phyloP scores from a whole-genome alignment of 2,888 invertebrate species.

The Agelastica alni region DNA sequence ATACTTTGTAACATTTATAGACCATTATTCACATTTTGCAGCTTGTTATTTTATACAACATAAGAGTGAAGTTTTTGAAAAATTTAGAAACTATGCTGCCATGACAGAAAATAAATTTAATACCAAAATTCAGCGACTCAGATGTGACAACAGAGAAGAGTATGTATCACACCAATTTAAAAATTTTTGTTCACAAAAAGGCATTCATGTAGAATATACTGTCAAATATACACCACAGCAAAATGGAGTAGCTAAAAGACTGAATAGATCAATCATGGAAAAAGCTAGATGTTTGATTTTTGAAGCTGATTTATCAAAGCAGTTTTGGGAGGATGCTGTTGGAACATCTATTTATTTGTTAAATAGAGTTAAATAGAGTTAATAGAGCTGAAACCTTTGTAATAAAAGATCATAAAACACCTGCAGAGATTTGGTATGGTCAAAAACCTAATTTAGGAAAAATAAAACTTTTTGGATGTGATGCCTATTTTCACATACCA shows the following conservation, averaged over 20 bases:
- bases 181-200: constrained; percentile 28
- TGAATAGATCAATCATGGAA: constrained; percentile 28
- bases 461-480: neutral
- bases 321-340: neutral
- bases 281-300: constrained; percentile 30
- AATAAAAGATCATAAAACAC: neutral
- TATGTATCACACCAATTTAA: constrained; percentile 20
- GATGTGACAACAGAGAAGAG: constrained; percentile 32
- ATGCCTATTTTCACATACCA: neutral
- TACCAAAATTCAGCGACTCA: constrained; percentile 12
- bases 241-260: constrained; percentile 30
- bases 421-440: neutral
- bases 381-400: neutral
- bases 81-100: constrained; percentile 18
- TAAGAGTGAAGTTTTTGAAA: constrained; percentile 23
- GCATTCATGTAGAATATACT: constrained; percentile 28
- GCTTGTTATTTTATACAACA: constrained; percentile 7
- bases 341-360: neutral
- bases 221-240: constrained; percentile 25
- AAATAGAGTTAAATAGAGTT: too few species aligned
- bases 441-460: neutral
- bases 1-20: constrained; percentile 4
- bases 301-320: too few species aligned
- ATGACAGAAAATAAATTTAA: constrained; percentile 20
- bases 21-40: constrained; percentile 24